A percentile compares a stretch with the other conserved stretches of the same genome.
These are phyloP conservation scores for Papilio machaon DNA, from an alignment of 1,140 invertebrate genomes.

Conservation along the genomic window DNA sequence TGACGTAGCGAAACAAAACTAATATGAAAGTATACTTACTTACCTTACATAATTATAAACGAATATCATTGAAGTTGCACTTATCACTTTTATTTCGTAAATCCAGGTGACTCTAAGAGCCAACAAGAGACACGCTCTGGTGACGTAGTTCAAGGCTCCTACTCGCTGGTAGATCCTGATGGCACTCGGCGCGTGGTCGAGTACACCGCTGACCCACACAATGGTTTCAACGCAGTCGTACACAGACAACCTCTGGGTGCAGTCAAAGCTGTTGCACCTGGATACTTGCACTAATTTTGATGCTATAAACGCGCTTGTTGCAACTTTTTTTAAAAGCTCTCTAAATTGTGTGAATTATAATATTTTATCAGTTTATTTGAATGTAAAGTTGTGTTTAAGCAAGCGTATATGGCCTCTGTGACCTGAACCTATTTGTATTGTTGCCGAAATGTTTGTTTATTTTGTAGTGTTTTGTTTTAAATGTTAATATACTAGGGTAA, in stretches of 20 bases:
- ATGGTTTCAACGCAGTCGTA: constrained; percentile 82
- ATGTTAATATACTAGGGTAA: constrained; percentile 70
- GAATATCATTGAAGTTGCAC: neutral
- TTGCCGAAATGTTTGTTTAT: constrained; percentile 54
- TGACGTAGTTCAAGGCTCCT: constrained; percentile 85
- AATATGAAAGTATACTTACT: neutral
- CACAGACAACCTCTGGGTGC: constrained; percentile 73
- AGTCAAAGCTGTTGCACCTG: constrained; percentile 63
- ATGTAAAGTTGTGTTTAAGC: neutral
- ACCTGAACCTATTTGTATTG: constrained; percentile 54
- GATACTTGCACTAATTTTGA: constrained; percentile 57
- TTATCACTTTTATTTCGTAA: neutral
- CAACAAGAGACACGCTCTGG: constrained; percentile 82
- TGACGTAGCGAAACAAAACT: neutral
- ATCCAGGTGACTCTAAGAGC: constrained; percentile 78
- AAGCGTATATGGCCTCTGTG: constrained; percentile 41
- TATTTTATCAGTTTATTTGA: neutral
- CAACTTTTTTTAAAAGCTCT: constrained; percentile 15
- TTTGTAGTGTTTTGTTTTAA: constrained; percentile 52
- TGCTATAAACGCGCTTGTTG: neutral
- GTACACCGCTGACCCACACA: constrained; percentile 83
- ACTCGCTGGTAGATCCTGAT: constrained; percentile 85
- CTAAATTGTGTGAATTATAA: neutral
- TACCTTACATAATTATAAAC: too few species aligned
- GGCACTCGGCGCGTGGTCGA: constrained; percentile 85